These are phyloP conservation scores for Aeoliscus strigatus DNA, from an alignment of 2,797 vertebrate species.

Conservation along the genomic window DNA sequence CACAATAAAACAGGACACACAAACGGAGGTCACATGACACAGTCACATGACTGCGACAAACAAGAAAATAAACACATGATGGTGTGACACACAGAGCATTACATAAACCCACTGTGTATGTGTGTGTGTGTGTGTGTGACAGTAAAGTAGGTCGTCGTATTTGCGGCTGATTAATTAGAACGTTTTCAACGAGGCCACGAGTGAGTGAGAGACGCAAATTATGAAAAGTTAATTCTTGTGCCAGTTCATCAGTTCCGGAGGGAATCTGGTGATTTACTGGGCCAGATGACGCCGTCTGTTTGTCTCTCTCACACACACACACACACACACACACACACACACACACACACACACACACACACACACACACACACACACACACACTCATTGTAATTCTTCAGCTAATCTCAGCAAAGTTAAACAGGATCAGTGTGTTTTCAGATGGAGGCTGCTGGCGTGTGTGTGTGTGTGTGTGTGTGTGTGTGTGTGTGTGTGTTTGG, in stretches of 20 bases:
- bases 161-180: conserved; percentile 78
- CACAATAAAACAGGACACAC: no score
- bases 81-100: no score
- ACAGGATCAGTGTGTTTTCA: conserved; percentile 12
- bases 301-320: conserved; percentile 31
- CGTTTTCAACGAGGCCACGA: conserved; percentile 70
- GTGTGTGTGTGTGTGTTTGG: no score
- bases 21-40: no score
- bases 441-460: no score
- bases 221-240: conserved; percentile 61
- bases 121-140: no score
- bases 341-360: no score
- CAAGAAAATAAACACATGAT: no score
- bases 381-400: conserved; percentile 27
- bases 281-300: conserved; percentile 51
- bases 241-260: conserved; percentile 45
- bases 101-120: no score
- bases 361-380: conserved; percentile 29
- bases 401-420: conserved; percentile 28
- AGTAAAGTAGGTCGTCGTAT: conserved; percentile 75
- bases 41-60: no score
- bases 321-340: no score
- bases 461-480: no score
- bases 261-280: conserved; percentile 45
- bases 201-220: conserved; percentile 25